phyloP scores from a whole-genome alignment of 2,888 invertebrate species.

The Sminthurides aquaticus region DNA sequence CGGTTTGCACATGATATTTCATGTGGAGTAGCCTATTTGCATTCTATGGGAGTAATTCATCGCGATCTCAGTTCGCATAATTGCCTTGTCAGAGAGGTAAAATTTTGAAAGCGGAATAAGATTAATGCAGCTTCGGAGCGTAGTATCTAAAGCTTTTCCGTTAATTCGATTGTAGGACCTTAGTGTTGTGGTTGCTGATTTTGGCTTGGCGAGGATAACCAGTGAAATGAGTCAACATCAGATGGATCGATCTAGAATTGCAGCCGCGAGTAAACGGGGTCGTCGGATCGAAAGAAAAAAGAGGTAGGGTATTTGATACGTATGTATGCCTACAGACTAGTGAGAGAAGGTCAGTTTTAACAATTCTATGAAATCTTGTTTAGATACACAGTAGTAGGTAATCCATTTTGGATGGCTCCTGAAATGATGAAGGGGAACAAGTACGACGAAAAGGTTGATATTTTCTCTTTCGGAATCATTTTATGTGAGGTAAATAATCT shows the following conservation, averaged over 20 bases:
- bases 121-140: not conserved
- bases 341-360: not conserved
- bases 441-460: constrained; percentile 92
- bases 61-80: constrained; percentile 92
- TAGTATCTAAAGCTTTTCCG: not conserved
- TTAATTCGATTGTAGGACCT: constrained; percentile 56
- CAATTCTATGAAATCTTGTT: too few relatives aligned
- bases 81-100: constrained; percentile 76
- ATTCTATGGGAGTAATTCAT: constrained; percentile 90
- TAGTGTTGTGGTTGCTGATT: constrained; percentile 90
- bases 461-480: constrained; percentile 92
- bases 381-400: constrained; percentile 90
- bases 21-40: constrained; percentile 86
- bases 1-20: constrained; percentile 86
- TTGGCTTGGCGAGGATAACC: constrained; percentile 71
- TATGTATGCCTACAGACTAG: too few relatives aligned
- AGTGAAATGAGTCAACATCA: constrained; percentile 40
- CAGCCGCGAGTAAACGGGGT: constrained; percentile 32
- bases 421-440: constrained; percentile 96
- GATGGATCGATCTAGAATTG: constrained; percentile 33
- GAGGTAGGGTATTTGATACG: constrained; percentile 32
- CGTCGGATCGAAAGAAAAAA: constrained; percentile 41
- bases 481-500: constrained; percentile 80
- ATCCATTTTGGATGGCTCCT: constrained; percentile 98
- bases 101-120: constrained; percentile 26